Evolutionary conservation across 2,113 vertebrate species (phyloP), one percentile per base, ranked within the genome.

Genomic region (Hippocampus mohnikei): DNA sequence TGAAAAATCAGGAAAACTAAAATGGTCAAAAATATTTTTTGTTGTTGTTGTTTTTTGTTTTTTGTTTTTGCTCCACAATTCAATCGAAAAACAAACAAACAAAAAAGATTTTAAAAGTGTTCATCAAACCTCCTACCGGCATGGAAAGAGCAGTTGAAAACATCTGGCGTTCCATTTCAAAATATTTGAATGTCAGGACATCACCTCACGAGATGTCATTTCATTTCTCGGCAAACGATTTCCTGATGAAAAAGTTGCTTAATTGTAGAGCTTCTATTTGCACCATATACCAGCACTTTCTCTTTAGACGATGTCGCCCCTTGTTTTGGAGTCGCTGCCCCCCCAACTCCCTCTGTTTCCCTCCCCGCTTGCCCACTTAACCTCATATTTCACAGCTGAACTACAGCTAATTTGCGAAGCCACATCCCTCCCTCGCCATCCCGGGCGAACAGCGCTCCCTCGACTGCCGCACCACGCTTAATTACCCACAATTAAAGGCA

Each of bases 401-500:
- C 89, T 91, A 83, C 86, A 67, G 82, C 87, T 91, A 91, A 92
- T 92, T 37, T 92, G 88, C 86, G 79, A 71, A 42, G 21, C 2
- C 21, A 23, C 40, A 1, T 8, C 37, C 8, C 59, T 3, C 16
- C 56, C n/a, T 15, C 83, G 33, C 79, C 84, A 88, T 85, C 89
- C 87, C 79, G 75, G 75, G 70, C 18, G 83, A 90, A 88, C 88
- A 87, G 79, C 73, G 77, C 81, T 87, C 86, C 75, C 84, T 84
- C 84, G 89, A 88, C 85, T 69, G 80, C 81, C 66, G 58, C 76
- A 91, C 75, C 89, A 93, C 86, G 90, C 90, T 88, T 93, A 92
- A 93, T 93, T 93, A 93, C 91, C 88, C 91, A 80, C 91, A 92
- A 93, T 93, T 92, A 92, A 92, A 91, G 85, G 81, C 79, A 80